Base-by-base conservation (phyloP, 2,888 invertebrate genomes). In the Chaitophorus viminalis region DNA sequence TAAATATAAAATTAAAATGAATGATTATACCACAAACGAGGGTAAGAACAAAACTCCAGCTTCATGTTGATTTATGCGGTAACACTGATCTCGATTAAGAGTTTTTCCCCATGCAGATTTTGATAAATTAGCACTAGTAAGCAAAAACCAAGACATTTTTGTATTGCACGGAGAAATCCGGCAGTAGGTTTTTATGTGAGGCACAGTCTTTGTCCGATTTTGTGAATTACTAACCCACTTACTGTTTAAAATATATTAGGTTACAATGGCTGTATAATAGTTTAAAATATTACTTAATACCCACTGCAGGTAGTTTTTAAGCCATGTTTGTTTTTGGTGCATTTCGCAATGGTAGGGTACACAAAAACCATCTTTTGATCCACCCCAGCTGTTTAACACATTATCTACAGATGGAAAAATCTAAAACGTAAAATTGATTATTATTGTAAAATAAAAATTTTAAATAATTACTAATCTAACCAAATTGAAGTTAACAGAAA, bases 101-200 rank as follows among this genome's bases (percentile, higher is more conserved):
- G 93, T 91, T 18, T 92, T 92, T 72, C 99, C 99, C 99, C 99
- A 99, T 0, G 99, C 99, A 1, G 99, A 97, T 92, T 98, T 99
- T 21, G 99, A 99, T 54, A 99, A 92, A 92, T 99, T 99, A 0
- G 97, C 97, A 85, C 98, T 98, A 0, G 98, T 98, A 0, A 99
- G 92, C 0, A 97, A 92, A 91, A 96, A 97, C 95, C 95, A 99
- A 0, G 96, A 95, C 6, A 95, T 93, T 90, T 92, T 92, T n/a
- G 92, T 92, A 88, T 92, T 91, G 91, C 95, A 94, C 0, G 95
- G 94, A 0, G 95, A 95, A 4, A 95, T 92, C 18, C 98, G 93
- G 0, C 95, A 94, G 91, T 98, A 99, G 0, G 95, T 94, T 92
- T 99, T 99, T 70, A 99, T 97, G 91, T 99, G 99, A 0, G 99